Base-by-base conservation (phyloP, 2,888 invertebrate genomes). In the Pristionchus entomophagus region DNA sequence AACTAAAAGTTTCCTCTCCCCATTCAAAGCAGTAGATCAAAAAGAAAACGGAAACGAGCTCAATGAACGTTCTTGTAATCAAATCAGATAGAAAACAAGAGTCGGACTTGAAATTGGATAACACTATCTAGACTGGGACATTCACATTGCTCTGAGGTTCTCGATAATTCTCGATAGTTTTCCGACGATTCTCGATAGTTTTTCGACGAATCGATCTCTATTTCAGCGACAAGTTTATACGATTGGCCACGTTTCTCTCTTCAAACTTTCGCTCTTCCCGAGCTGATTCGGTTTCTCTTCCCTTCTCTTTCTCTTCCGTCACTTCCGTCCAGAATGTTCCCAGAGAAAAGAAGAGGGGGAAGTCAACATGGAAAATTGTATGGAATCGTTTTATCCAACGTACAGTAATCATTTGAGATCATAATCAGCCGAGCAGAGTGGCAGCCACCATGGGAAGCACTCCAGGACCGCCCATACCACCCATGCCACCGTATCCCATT, bases 291-390 rank as follows among this genome's bases (percentile, higher is more conserved):
- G 41, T 73, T 73, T 73, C 73, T 45, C 38, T 73, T 41, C 69
- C 26, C 45, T 53, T 49, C 65, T 84, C 84, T 84, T 86, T 87
- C 85, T 84, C 86, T 51, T 73, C 26, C 69, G 41, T 62, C 84
- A 82, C 81, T 14, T 41, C 32, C 82, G n/a, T 12, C n/a, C n/a
- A 19, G 19, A 56, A 82, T 32, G 59, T 29, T 82, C 56, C 35
- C 26, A 59, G 19, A n/a, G 59, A 38, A 56, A 56, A 35, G 56
- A 4, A 8, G 22, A 69, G 69, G 69, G 38, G 29, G 62, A 2
- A n/a, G 4, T 29, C 62, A n/a, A n/a, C 22, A 22, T 56, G 19
- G 56, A 56, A 56, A 56, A 56, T 56, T 56, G 56, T 56, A 5
- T n/a, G 19, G 56, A n/a, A 45, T 45, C 45, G 14, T 10, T 45